Conservation (phyloP, 2,888 invertebrate species). For the Coleophora deauratella region DNA sequence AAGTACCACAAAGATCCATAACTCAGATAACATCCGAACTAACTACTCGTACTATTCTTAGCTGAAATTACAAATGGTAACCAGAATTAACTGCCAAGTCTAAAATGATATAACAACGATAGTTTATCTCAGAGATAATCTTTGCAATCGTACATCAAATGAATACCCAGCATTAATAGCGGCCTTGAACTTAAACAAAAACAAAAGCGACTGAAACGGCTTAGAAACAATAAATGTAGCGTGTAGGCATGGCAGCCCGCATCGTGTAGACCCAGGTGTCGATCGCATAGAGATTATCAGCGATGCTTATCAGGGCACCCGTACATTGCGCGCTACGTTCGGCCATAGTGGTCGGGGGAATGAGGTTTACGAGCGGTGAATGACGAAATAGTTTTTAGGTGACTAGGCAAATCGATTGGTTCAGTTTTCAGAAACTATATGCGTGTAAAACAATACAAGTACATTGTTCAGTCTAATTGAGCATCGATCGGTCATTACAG, state of each 20-base stretch:
- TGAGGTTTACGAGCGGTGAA: conserved; percentile 27
- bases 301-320: conserved; percentile 61
- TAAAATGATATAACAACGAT: too few species aligned
- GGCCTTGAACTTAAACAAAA: conserved; percentile 21
- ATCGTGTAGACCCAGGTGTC: conserved; percentile 60
- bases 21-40: too few species aligned
- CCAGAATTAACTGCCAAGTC: too few species aligned
- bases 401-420: conserved; percentile 8
- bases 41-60: too few species aligned
- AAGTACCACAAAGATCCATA: too few species aligned
- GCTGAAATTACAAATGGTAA: too few species aligned
- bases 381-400: conserved; percentile 8
- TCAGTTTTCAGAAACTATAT: neutral
- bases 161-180: conserved; percentile 18
- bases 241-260: conserved; percentile 40
- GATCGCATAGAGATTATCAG: conserved; percentile 53
- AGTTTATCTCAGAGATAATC: too few species aligned
- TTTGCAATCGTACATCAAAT: conserved; percentile 3
- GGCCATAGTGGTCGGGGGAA: conserved; percentile 30
- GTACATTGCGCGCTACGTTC: conserved; percentile 38
- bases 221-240: conserved; percentile 9
- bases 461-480: neutral
- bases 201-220: conserved; percentile 16
- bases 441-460: neutral
- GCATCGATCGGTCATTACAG: conserved; percentile 33